Evolutionary conservation across 2,888 invertebrate species (phyloP), one percentile per base, ranked within the genome.

Genomic region (Luperina testacea): DNA sequence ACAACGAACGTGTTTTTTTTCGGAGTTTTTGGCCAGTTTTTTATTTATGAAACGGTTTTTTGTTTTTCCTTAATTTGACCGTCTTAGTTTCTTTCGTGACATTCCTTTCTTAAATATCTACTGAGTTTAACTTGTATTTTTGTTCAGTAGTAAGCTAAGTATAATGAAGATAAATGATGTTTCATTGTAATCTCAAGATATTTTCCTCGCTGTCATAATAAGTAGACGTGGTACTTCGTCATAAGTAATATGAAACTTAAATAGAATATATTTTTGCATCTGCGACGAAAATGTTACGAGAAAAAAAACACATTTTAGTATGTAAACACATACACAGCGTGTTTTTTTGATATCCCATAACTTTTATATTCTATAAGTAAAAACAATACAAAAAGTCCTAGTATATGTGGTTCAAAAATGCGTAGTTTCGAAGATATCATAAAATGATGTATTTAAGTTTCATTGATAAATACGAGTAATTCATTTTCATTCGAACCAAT

Each of bases 111-210:
- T 17, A 20, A 59, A 42, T 27, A 32, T 61, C 45, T 71, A 24
- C 24, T 24, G 45, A 53, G 59, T 70, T 65, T 61, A 61, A 61
- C 27, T 67, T 53, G 27, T 59, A 51, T 70, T 83, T 67, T 57
- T 59, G 17, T 72, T 68, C 63, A 63, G 51, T 65, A 70, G n/a
- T 69, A 59, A 68, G 27, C 67, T 61, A 65, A 81, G 67, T 83
- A 45, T 63, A 78, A 85, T 79, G 57, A 77, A 86, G 76, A 83
- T 72, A 45, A 75, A 85, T 74, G 45, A 32, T 61, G 11, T 77
- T 77, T 72, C 45, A 57, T 51, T 72, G 51, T 77, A 53, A 71
- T 77, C 69, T 67, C 68, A 77, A 71, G 75, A 77, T 75, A 48
- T 75, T 67, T 45, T 77, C 74, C 79, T 11, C 8, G 64, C 61